Conservation (phyloP, 2,797 vertebrate species). For the Enteromius treurensis region DNA sequence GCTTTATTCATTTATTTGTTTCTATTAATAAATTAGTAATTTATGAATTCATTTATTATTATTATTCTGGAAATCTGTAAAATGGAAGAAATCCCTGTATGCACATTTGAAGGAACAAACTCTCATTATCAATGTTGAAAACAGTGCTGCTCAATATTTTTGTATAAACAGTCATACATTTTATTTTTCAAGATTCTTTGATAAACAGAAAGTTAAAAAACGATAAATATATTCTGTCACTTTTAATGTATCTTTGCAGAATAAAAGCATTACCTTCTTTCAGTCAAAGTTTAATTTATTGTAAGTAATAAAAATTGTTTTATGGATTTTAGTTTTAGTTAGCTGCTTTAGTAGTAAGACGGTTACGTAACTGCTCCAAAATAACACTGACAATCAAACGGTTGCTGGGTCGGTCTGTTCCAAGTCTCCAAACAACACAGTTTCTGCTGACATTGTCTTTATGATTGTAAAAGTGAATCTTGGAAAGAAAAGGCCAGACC, state of each 20-base stretch:
- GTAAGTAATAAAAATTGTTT: background rate
- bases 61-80: background rate
- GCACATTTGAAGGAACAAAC: background rate
- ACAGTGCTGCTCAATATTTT: too few species aligned
- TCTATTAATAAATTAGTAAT: background rate
- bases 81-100: background rate
- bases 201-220: background rate
- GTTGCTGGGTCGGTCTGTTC: slow-evolving; percentile 41
- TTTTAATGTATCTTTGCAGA: background rate
- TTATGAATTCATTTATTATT: background rate
- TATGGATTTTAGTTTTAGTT: background rate
- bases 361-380: slow-evolving; percentile 1
- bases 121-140: background rate
- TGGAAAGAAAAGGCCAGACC: slow-evolving; percentile 35
- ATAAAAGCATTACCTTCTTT: background rate
- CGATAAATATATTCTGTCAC: background rate
- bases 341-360: background rate
- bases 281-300: background rate
- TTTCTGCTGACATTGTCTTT: slow-evolving; percentile 32
- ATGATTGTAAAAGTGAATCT: slow-evolving; percentile 40
- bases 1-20: background rate
- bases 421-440: slow-evolving; percentile 24
- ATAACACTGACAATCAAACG: slow-evolving; percentile 16
- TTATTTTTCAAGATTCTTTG: background rate
- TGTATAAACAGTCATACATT: background rate